These are phyloP conservation scores for Tachysurus fulvidraco DNA, from an alignment of 2,113 vertebrate genomes.

Conservation along the genomic window DNA sequence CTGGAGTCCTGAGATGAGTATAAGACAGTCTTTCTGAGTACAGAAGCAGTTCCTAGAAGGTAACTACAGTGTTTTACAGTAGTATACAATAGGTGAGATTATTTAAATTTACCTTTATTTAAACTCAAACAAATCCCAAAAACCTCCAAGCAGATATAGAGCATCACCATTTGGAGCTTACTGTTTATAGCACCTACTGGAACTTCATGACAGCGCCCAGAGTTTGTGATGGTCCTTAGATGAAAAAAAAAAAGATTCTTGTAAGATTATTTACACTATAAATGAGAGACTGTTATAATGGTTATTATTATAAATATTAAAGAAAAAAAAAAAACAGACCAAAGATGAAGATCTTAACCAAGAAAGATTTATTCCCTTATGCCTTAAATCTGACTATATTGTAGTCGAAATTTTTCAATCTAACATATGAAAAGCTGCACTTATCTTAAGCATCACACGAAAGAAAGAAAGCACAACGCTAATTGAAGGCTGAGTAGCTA, in stretches of 20 bases:
- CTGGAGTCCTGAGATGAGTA: not conserved
- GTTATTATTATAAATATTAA: not conserved
- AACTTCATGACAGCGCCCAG: not conserved
- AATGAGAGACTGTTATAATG: not conserved
- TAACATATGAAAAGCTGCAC: not conserved
- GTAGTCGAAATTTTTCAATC: not conserved
- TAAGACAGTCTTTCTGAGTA: not conserved
- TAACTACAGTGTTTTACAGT: not conserved
- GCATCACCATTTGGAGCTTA: not conserved
- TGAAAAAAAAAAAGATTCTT: not conserved
- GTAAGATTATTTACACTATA: not conserved
- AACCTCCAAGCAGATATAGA: not conserved
- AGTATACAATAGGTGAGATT: not conserved
- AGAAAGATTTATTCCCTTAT: not conserved
- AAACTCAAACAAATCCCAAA: not conserved
- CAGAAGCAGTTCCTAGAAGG: not conserved
- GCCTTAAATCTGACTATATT: not conserved
- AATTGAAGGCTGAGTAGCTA: not conserved
- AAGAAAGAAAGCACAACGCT: not conserved
- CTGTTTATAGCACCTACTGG: not conserved
- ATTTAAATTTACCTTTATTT: not conserved
- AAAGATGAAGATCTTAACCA: not conserved
- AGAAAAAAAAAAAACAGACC: no score
- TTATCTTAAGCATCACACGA: not conserved
- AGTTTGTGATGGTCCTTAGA: not conserved